Evolutionary conservation across 2,888 invertebrate species (phyloP).

Genomic region (Aproaerema taeniolella): DNA sequence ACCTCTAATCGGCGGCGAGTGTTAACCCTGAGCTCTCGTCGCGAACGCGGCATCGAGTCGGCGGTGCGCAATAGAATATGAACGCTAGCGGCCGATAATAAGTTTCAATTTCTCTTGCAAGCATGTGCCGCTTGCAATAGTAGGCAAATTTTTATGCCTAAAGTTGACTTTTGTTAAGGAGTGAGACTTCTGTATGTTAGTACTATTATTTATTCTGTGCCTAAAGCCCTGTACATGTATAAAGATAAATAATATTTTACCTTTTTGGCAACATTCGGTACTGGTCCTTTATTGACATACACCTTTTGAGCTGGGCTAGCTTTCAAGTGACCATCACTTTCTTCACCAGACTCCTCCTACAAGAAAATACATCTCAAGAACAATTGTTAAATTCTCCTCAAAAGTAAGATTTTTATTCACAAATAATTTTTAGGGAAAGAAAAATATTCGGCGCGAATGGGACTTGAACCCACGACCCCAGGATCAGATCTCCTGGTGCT

Average conservation of each 20-base stretch:
- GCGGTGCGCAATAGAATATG: no score
- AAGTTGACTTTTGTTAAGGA: no score
- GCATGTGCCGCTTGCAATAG: background rate
- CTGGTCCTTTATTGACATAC: constrained; percentile 35
- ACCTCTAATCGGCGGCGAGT: no score
- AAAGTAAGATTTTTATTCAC: background rate
- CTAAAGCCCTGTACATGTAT: background rate
- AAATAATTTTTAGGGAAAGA: no score
- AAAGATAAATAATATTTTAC: constrained; percentile 11
- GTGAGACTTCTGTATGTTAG: background rate
- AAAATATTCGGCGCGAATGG: no score
- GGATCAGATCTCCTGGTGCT: no score
- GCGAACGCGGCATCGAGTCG: no score
- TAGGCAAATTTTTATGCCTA: background rate
- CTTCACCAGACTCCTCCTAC: constrained; percentile 67
- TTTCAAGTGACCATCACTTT: constrained; percentile 55
- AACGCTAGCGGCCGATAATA: no score
- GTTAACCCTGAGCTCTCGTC: no score
- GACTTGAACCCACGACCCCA: no score
- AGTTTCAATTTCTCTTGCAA: background rate
- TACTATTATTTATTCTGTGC: background rate
- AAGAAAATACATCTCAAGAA: constrained; percentile 24
- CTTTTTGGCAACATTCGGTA: constrained; percentile 16
- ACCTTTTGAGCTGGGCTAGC: constrained; percentile 36
- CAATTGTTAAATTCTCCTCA: background rate